These are phyloP conservation scores for Sardinella longiceps DNA, from an alignment of 2,797 vertebrate genomes.

Conservation along the genomic window DNA sequence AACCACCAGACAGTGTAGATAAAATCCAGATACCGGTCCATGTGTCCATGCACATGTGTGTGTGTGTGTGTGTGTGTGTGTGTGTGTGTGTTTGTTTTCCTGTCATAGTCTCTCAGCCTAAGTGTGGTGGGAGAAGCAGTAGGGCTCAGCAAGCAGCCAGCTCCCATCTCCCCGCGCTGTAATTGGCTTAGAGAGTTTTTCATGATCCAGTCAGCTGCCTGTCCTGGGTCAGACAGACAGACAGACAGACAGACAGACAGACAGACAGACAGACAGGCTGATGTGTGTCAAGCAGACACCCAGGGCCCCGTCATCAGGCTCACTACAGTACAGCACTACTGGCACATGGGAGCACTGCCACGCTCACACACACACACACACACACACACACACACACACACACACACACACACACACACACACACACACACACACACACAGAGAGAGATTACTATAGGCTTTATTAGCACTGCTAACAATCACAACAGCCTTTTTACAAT, in stretches of 20 bases:
- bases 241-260: not conserved
- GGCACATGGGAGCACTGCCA: too few species aligned
- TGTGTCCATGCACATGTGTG: not conserved
- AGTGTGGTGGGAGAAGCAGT: not conserved
- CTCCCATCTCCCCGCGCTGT: not conserved
- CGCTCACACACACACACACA: too few species aligned
- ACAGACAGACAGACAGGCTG: not conserved
- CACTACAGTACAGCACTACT: too few species aligned
- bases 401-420: too few species aligned
- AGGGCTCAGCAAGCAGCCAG: not conserved
- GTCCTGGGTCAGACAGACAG: not conserved
- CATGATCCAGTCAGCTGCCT: conserved; percentile 5
- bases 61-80: not conserved
- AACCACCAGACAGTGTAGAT: not conserved
- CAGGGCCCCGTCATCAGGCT: too few species aligned
- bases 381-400: too few species aligned
- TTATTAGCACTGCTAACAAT: too few species aligned
- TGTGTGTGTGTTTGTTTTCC: not conserved
- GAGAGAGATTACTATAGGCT: too few species aligned
- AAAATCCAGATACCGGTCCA: not conserved
- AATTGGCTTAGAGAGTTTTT: conserved; percentile 2
- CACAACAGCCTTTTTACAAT: not conserved
- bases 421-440: too few species aligned
- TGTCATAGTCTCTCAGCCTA: not conserved
- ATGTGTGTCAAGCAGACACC: not conserved